Base-by-base conservation (phyloP, 2,113 vertebrate genomes). In the Trochalopteron elliotii region DNA sequence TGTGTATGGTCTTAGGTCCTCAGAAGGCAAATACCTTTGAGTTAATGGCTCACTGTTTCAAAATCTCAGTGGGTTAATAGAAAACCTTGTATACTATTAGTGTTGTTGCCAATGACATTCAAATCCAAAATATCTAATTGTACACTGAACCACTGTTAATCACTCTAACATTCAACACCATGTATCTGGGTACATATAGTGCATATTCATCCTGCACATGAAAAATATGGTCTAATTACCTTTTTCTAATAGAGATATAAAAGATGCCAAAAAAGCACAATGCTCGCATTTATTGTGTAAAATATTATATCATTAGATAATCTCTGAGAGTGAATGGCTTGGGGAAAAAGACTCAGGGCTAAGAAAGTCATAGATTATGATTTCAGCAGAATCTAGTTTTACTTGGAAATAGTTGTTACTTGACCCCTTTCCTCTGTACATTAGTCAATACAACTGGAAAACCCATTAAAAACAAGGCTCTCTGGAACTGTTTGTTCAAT, bases 231-330 rank as follows among this genome's bases (percentile, higher is more conserved):
- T 56, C 59, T 78, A 85, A 96, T 93, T 96, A 95, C 2, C n/a
- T 81, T 15, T 40, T 89, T 64, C 78, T 93, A 89, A 80, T 79
- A 80, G 44, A 89, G 45, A 70, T 55, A 31, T 59, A 85, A 89
- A 78, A 67, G 49, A 88, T 60, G 63, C 33, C 63, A 83, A 63
- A n/a, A 87, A 59, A 93, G 27, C 20, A 35, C 56, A 95, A 50
- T 53, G n/a, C 53, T 63, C 93, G 39, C 80, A 89, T 93, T 95
- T 80, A 52, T 52, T 77, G 49, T 69, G 25, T 74, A 91, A 95
- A 91, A 44, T 83, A 72, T 61, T 78, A 67, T 44, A 53, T 20
- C 89, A 75, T 90, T 93, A 68, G 64, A 37, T 79, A 95, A 30
- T 14, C 45, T 4, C 19, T 60, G 70, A 57, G 22, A 89, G 31